A percentile compares a stretch with the other conserved stretches of the same genome.
phyloP scores from a whole-genome alignment of 2,888 invertebrate genomes.

The Aleiodes alternator region DNA sequence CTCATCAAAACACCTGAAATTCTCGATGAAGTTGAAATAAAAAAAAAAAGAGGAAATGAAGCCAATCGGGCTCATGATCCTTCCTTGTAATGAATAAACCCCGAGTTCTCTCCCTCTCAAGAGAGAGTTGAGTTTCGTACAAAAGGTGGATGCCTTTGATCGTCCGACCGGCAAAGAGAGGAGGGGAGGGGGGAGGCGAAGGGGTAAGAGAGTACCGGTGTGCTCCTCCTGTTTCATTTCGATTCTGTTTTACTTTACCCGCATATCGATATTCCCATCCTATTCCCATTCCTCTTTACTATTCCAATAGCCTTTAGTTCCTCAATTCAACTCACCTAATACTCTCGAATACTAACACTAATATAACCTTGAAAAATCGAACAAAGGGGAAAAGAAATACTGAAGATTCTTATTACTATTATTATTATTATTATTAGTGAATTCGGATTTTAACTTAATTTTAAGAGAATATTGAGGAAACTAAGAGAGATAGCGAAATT shows the following conservation, averaged over 20 bases:
- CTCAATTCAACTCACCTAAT: conserved; percentile 41
- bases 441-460: no score
- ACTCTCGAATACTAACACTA: conserved; percentile 28
- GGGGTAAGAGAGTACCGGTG: conserved; percentile 36
- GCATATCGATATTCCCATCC: conserved; percentile 67
- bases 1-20: conserved; percentile 9
- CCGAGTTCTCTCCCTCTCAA: conserved; percentile 10
- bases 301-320: conserved; percentile 44
- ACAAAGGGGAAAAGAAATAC: conserved; percentile 33
- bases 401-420: background rate
- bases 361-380: conserved; percentile 10
- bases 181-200: no score
- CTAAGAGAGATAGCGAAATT: no score
- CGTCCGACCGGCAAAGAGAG: conserved; percentile 64
- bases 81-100: conserved; percentile 29
- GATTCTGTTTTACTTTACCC: conserved; percentile 70
- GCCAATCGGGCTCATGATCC: conserved; percentile 21
- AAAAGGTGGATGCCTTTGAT: conserved; percentile 62
- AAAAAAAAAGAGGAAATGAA: background rate
- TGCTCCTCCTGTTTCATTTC: conserved; percentile 67
- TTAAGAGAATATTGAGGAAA: no score
- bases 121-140: conserved; percentile 22
- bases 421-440: no score
- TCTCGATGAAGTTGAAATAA: background rate
- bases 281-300: conserved; percentile 47